phyloP scores from a whole-genome alignment of 2,888 invertebrate genomes.

The Orthosia incerta region DNA sequence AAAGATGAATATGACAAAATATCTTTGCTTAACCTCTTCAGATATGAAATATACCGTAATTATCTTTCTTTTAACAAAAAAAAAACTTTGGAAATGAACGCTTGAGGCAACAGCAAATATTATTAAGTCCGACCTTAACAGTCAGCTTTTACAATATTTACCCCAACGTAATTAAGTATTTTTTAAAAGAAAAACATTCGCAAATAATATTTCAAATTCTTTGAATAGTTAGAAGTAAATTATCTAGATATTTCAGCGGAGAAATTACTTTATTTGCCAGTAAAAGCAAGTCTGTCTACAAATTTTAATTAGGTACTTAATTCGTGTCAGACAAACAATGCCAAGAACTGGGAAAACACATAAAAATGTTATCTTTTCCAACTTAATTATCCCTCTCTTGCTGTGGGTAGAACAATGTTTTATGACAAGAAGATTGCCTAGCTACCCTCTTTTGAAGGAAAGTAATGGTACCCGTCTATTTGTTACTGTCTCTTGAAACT shows the following conservation, averaged over 20 bases:
- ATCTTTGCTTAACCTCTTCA: constrained; percentile 12
- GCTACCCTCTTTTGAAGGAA: neutral
- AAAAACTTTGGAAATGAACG: constrained; percentile 27
- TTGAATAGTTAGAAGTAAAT: constrained; percentile 24
- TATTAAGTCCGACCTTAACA: constrained; percentile 24
- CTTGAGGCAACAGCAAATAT: constrained; percentile 41
- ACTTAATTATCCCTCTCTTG: constrained; percentile 51
- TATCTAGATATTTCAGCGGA: constrained; percentile 30
- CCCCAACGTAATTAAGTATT: constrained; percentile 24
- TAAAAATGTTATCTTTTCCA: constrained; percentile 57
- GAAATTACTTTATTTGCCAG: constrained; percentile 33
- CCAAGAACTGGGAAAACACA: constrained; percentile 49
- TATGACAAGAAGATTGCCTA: constrained; percentile 6
- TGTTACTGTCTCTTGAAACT: constrained; percentile 1
- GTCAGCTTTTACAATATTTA: constrained; percentile 40
- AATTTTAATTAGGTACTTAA: constrained; percentile 60
- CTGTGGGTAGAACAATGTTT: constrained; percentile 16
- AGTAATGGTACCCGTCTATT: constrained; percentile 1
- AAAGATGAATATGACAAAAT: neutral
- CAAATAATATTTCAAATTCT: constrained; percentile 6
- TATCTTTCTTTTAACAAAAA: constrained; percentile 19
- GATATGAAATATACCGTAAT: constrained; percentile 32
- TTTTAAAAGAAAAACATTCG: constrained; percentile 26
- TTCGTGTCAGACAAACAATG: constrained; percentile 53
- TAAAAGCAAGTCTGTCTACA: constrained; percentile 34